A percentile compares a stretch with the other conserved stretches of the same genome.
These are phyloP conservation scores for Mystacornis crossleyi DNA, from an alignment of 2,113 vertebrate genomes.

Conservation along the genomic window DNA sequence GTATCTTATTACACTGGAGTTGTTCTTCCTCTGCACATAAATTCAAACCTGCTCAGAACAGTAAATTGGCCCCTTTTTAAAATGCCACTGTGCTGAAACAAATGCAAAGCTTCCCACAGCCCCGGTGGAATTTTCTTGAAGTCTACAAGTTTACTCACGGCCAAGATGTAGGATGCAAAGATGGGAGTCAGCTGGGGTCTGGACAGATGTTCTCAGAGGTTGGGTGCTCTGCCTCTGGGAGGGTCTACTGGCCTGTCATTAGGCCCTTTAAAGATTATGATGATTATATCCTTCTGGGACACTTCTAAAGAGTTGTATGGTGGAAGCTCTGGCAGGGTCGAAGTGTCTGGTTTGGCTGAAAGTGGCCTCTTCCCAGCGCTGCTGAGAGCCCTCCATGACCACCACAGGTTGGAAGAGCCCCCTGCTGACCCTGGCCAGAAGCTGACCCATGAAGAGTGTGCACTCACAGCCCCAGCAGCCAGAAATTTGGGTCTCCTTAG, in stretches of 20 bases:
- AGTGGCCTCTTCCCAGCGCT: background rate
- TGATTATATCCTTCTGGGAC: background rate
- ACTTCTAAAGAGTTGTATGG: background rate
- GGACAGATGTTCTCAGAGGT: background rate
- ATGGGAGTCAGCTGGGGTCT: background rate
- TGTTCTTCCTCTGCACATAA: background rate
- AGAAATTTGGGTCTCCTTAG: background rate
- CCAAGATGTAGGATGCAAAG: background rate
- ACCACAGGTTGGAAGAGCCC: background rate
- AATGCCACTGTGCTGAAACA: background rate
- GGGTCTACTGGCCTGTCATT: background rate
- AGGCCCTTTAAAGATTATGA: background rate
- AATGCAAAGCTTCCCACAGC: background rate
- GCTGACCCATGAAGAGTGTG: background rate
- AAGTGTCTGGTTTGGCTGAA: background rate
- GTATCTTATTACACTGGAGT: background rate
- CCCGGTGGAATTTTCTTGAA: background rate
- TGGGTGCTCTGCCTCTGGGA: background rate
- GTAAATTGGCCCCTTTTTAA: background rate
- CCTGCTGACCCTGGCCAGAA: background rate
- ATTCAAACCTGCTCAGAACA: background rate
- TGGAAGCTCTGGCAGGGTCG: background rate
- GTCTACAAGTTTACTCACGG: background rate
- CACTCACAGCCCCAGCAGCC: background rate
- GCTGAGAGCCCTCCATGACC: background rate